A percentile compares a stretch with the other conserved stretches of the same genome.
Evolutionary conservation across 2,888 invertebrate genomes (phyloP).

Genomic region (Halocaridina rubra): DNA sequence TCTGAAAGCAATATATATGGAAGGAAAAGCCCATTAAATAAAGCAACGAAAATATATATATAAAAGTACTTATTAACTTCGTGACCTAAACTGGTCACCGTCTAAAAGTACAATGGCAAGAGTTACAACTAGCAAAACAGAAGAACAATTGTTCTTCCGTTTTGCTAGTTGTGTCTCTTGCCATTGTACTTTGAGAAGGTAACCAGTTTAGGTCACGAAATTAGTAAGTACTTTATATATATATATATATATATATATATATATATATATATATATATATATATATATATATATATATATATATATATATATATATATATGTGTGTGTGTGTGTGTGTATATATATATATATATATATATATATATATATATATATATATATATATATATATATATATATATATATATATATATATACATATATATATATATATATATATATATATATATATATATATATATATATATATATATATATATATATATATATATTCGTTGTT

Average conservation of each 20-base stretch:
- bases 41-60: no score
- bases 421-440: conserved; percentile 19
- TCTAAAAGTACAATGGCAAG: no score
- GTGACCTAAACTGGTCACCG: no score
- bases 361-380: conserved; percentile 34
- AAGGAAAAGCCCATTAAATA: no score
- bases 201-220: no score
- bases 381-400: conserved; percentile 28
- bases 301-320: conserved; percentile 27
- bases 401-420: conserved; percentile 12
- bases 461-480: conserved; percentile 41
- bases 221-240: no score
- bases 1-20: no score
- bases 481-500: conserved; percentile 40
- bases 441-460: conserved; percentile 34
- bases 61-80: no score
- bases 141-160: no score
- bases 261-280: conserved; percentile 9
- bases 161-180: no score
- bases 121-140: no score
- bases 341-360: conserved; percentile 37
- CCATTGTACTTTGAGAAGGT: no score
- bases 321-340: not conserved
- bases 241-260: conserved; percentile 7
- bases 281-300: conserved; percentile 13